phyloP scores from a whole-genome alignment of 2,888 invertebrate genomes.

The Tiliacea citrago region DNA sequence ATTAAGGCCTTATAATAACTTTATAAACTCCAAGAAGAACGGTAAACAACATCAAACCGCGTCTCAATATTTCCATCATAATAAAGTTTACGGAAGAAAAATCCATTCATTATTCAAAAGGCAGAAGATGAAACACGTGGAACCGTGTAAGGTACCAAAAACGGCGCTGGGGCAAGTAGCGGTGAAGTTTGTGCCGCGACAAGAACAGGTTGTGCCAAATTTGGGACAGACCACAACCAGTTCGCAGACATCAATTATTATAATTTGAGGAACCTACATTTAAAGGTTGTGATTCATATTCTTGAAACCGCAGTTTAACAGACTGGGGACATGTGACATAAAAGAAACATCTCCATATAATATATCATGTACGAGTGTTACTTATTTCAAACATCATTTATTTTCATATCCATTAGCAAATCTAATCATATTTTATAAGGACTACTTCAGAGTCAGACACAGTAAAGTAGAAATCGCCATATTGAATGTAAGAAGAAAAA shows the following conservation, averaged over 20 bases:
- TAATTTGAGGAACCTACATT: slow-evolving; percentile 58
- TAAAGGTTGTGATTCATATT: slow-evolving; percentile 38
- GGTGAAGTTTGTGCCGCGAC: slow-evolving; percentile 72
- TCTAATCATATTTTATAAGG: not conserved
- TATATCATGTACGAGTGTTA: no score
- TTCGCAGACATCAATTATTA: slow-evolving; percentile 60
- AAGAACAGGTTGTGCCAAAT: slow-evolving; percentile 78
- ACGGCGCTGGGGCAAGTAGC: slow-evolving; percentile 68
- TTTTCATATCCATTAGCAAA: not conserved
- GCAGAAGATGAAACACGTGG: slow-evolving; percentile 71
- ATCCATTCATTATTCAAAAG: slow-evolving; percentile 70
- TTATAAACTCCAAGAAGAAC: slow-evolving; percentile 30
- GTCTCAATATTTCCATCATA: slow-evolving; percentile 60
- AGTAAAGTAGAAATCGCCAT: not conserved
- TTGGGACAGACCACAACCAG: slow-evolving; percentile 69
- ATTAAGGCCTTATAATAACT: slow-evolving; percentile 41
- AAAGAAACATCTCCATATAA: not conserved
- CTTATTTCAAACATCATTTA: no score
- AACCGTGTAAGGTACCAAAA: slow-evolving; percentile 66
- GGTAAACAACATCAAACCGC: slow-evolving; percentile 58
- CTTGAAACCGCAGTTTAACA: slow-evolving; percentile 11
- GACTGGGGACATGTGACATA: not conserved
- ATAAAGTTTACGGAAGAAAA: slow-evolving; percentile 61
- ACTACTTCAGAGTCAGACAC: not conserved
- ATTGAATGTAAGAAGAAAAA: not conserved